These are phyloP conservation scores for Aphis gossypii DNA, from an alignment of 1,140 invertebrate genomes.

Conservation along the genomic window DNA sequence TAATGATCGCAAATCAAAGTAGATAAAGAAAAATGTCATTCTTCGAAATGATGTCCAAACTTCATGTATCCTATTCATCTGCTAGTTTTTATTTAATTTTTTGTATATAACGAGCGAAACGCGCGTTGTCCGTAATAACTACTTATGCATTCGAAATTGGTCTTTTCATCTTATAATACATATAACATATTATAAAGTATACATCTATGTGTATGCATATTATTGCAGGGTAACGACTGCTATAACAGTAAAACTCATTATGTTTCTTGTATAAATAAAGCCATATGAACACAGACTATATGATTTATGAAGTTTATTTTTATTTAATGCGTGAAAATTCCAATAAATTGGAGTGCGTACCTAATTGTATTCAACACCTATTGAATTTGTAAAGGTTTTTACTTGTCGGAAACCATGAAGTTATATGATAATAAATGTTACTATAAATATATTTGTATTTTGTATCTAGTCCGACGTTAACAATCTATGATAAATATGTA, in stretches of 20 bases:
- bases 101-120: neutral
- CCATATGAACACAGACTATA: neutral
- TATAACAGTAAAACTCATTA: constrained; percentile 6
- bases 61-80: neutral
- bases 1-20: neutral
- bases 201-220: neutral
- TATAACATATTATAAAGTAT: neutral
- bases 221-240: neutral
- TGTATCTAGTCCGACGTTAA: neutral
- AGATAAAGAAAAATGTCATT: constrained; percentile 33
- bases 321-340: neutral
- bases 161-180: neutral
- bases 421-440: neutral
- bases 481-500: neutral
- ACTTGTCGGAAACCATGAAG: neutral
- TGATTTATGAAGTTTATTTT: constrained; percentile 2
- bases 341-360: neutral
- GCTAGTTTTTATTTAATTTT: neutral
- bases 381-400: neutral
- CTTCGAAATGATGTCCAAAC: constrained; percentile 31
- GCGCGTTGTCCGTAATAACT: neutral
- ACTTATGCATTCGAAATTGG: neutral
- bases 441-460: neutral
- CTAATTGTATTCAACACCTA: neutral
- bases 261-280: neutral